Evolutionary conservation across 2,888 invertebrate genomes (phyloP), one percentile per base, ranked within the genome.

Genomic region (Amphipyra tragopoginis): DNA sequence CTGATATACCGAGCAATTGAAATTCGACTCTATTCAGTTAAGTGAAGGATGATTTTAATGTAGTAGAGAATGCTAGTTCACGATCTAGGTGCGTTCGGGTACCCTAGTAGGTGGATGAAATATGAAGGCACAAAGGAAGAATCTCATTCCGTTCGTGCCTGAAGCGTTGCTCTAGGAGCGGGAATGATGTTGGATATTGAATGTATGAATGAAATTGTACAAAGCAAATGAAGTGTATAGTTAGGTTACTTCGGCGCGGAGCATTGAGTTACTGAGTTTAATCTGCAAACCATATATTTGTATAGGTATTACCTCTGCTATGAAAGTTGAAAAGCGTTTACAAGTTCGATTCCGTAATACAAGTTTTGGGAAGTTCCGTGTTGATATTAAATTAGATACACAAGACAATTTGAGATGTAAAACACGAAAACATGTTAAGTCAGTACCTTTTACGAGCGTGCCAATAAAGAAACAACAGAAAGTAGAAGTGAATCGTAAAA

Each of bases 401-500:
- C 29, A 43, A 26, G 26, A 5, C 13, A 54, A n/a, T 62, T 40
- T 61, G 8, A 47, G 29, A 75, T 77, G 69, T 78, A 29, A 39
- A 47, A 77, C 72, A 38, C 11, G 15, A 42, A 26, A 75, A 77
- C 79, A 74, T 75, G 79, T 79, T 74, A 71, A 78, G 76, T 80
- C 77, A 69, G 75, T 75, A 75, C 72, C 77, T 82, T 89, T 90
- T 88, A 90, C 86, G 84, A 84, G 38, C 21, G 5, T 75, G 52
- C 82, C 86, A 87, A 89, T 89, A 91, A 90, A 90, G 86, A 76
- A 88, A 87, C 84, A 86, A 86, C 85, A 84, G 86, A 87, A 87
- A 87, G 86, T 87, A 86, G 84, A 87, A 90, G 88, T 90, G 85
- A 90, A 90, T 89, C 90, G 88, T 93, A 92, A 92, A 91, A 92